Evolutionary conservation across 2,888 invertebrate genomes (phyloP).

Genomic region (Pelosia muscerda): DNA sequence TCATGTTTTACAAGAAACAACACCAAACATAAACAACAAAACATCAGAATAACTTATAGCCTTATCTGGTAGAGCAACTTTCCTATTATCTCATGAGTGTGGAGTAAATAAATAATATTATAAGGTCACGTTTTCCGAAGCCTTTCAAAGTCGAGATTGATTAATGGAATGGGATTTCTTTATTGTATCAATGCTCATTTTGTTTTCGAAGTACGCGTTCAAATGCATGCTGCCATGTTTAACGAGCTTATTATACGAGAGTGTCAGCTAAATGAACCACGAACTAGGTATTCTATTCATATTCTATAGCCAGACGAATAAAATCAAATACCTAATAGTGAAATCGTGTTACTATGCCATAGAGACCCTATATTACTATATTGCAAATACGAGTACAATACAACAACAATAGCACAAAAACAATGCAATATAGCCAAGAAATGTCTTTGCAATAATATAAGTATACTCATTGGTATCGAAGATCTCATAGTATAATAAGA

Average conservation of each 20-base stretch:
- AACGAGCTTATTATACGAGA: constrained; percentile 52
- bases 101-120: constrained; percentile 39
- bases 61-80: constrained; percentile 33
- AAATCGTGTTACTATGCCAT: constrained; percentile 10
- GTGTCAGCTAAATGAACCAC: constrained; percentile 15
- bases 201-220: constrained; percentile 54
- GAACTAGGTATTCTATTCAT: constrained; percentile 17
- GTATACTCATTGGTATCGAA: constrained; percentile 4
- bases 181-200: constrained; percentile 58
- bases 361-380: neutral
- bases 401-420: no score
- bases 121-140: constrained; percentile 44
- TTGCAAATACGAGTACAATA: constrained; percentile 3
- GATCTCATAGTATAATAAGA: neutral
- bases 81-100: constrained; percentile 45
- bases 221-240: constrained; percentile 50
- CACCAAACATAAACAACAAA: constrained; percentile 37
- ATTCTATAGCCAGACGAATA: neutral
- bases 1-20: constrained; percentile 46
- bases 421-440: neutral
- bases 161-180: constrained; percentile 61
- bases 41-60: constrained; percentile 36
- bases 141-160: constrained; percentile 51
- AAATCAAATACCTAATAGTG: constrained; percentile 12
- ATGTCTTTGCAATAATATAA: neutral